These are phyloP conservation scores for Palloptera scutellata DNA, from an alignment of 2,888 invertebrate genomes.

Conservation along the genomic window DNA sequence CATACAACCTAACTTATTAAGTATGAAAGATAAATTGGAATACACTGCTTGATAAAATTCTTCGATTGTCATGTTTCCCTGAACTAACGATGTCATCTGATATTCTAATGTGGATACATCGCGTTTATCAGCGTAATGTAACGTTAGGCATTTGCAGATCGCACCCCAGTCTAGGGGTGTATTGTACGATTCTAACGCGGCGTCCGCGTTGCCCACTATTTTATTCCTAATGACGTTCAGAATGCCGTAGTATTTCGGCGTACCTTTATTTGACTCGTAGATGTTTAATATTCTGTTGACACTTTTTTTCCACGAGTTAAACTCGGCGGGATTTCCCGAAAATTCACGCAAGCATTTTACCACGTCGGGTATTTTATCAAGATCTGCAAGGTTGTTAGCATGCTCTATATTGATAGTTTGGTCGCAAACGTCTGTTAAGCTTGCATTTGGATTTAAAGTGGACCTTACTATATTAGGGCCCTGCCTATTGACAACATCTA, in stretches of 20 bases:
- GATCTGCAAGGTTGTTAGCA: background rate
- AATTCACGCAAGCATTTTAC: too few species aligned
- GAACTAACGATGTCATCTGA: too few species aligned
- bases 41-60: too few species aligned
- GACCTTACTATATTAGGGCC: background rate
- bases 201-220: conserved; percentile 23
- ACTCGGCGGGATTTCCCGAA: conserved; percentile 3
- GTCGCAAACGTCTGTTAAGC: background rate
- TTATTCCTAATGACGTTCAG: too few species aligned
- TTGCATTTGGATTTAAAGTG: background rate
- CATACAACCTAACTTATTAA: too few species aligned
- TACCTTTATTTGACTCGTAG: conserved; percentile 10
- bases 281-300: conserved; percentile 12
- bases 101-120: conserved; percentile 18
- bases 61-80: too few species aligned
- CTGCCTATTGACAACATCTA: background rate
- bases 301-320: conserved; percentile 17
- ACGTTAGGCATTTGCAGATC: conserved; percentile 6
- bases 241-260: too few species aligned
- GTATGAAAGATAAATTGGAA: too few species aligned
- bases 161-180: conserved; percentile 25
- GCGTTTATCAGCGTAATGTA: conserved; percentile 25
- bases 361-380: too few species aligned
- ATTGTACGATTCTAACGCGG: conserved; percentile 27
- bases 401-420: background rate